Conservation (phyloP, 2,888 invertebrate species). For the Orthosia gracilis region DNA sequence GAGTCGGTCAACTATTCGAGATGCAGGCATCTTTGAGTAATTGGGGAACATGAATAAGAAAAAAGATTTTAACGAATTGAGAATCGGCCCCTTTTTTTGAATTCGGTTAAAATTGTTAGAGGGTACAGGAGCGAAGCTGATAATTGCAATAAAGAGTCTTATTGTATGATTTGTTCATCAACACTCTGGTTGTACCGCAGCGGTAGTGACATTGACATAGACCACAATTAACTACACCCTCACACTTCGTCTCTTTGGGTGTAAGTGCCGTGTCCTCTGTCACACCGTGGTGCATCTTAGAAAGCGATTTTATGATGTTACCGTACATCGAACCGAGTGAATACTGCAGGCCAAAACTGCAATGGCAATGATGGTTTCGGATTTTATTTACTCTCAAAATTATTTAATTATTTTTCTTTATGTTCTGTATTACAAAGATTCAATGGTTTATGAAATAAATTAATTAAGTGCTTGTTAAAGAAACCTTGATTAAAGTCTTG, state of each 20-base stretch:
- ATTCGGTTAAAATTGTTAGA: not conserved
- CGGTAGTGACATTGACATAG: slow-evolving; percentile 77
- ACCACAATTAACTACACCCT: slow-evolving; percentile 80
- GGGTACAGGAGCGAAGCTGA: not conserved
- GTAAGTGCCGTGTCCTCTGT: slow-evolving; percentile 62
- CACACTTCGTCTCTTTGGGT: slow-evolving; percentile 71
- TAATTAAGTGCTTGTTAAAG: not conserved
- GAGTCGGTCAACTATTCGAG: too few relatives aligned
- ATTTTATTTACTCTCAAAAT: not conserved
- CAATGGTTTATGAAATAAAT: not conserved
- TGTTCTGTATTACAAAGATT: not conserved
- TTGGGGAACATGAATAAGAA: too few relatives aligned
- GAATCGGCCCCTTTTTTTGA: too few relatives aligned
- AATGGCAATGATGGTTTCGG: not conserved
- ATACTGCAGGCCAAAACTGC: not conserved
- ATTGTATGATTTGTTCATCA: slow-evolving; percentile 47
- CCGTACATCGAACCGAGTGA: not conserved
- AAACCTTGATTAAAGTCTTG: not conserved
- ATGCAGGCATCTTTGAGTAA: too few relatives aligned
- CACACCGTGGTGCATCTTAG: slow-evolving; percentile 51
- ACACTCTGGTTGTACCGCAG: slow-evolving; percentile 39
- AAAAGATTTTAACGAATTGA: too few relatives aligned
- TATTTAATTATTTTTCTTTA: not conserved
- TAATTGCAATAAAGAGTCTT: slow-evolving; percentile 23
- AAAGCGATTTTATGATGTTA: too few relatives aligned